phyloP scores from a whole-genome alignment of 2,888 invertebrate species.

The Heteromyza rotundicornis region DNA sequence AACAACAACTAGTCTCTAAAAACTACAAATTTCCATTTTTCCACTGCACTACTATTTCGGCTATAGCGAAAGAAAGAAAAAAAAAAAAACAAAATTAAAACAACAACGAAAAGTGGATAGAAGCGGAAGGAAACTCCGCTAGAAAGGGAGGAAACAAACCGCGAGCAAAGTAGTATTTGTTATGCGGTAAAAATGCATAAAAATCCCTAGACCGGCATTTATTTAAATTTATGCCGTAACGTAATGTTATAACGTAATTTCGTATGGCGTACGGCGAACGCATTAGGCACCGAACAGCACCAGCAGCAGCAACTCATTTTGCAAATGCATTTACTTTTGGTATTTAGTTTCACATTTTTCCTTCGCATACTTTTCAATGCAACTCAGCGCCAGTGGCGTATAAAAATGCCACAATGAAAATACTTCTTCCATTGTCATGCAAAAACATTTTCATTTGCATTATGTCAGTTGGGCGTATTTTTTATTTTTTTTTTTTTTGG shows the following conservation, averaged over 20 bases:
- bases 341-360: constrained; percentile 34
- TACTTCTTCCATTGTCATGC: constrained; percentile 35
- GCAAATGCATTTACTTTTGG: constrained; percentile 38
- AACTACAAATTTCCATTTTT: no score
- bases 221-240: constrained; percentile 62
- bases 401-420: constrained; percentile 5
- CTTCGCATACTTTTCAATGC: constrained; percentile 14
- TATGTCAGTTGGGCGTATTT: constrained; percentile 26
- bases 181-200: constrained; percentile 61
- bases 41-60: no score
- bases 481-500: constrained; percentile 8
- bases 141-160: constrained; percentile 32
- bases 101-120: constrained; percentile 27
- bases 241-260: constrained; percentile 55
- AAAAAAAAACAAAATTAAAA: constrained; percentile 10
- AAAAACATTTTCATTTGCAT: constrained; percentile 38
- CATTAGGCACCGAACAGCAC: background rate
- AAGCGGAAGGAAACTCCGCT: constrained; percentile 53
- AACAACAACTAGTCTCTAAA: no score
- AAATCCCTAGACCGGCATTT: constrained; percentile 63
- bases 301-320: constrained; percentile 33
- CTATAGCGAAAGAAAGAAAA: background rate
- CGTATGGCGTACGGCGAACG: constrained; percentile 40
- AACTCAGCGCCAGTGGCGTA: background rate
- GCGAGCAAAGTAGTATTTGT: constrained; percentile 52